Percentiles rank a stretch among this genome's conserved stretches.
phyloP scores from a whole-genome alignment of 2,888 invertebrate genomes.

The Fragum fragum region DNA sequence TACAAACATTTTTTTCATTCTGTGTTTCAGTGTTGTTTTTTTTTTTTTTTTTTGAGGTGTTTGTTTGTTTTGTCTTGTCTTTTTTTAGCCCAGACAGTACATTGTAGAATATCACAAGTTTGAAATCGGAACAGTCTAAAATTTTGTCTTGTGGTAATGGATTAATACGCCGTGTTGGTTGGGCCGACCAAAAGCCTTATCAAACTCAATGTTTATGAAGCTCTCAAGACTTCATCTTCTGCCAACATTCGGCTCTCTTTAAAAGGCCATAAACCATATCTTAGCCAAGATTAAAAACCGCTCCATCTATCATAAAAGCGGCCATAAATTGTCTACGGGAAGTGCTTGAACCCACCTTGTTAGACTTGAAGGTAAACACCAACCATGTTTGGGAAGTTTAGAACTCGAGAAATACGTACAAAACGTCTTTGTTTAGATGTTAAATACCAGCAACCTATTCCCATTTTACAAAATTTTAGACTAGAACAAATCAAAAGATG shows the following conservation, averaged over 20 bases:
- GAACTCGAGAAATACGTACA: not conserved
- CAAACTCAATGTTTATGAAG: slow-evolving; percentile 22
- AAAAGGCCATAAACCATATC: slow-evolving; percentile 62
- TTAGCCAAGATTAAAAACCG: slow-evolving; percentile 34
- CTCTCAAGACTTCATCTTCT: slow-evolving; percentile 20
- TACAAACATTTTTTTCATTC: too few species aligned
- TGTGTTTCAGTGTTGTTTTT: too few species aligned
- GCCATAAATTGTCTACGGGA: slow-evolving; percentile 49
- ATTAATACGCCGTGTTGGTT: not conserved
- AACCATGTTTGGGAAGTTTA: not conserved
- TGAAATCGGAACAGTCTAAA: too few species aligned
- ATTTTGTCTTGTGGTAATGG: too few species aligned
- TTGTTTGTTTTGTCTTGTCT: too few species aligned
- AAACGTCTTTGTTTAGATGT: too few species aligned
- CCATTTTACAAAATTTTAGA: too few species aligned
- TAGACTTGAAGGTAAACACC: not conserved
- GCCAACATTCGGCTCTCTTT: slow-evolving; percentile 41
- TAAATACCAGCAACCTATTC: too few species aligned
- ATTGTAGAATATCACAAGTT: too few species aligned
- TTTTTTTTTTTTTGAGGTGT: too few species aligned
- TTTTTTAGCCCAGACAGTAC: too few species aligned
- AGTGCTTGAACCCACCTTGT: slow-evolving; percentile 21
- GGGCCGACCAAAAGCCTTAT: slow-evolving; percentile 9
- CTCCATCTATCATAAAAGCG: slow-evolving; percentile 49
- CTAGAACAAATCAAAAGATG: not conserved